Evolutionary conservation across 2,888 invertebrate species (phyloP), one percentile per base, ranked within the genome.

Genomic region (Nomada ferruginata): DNA sequence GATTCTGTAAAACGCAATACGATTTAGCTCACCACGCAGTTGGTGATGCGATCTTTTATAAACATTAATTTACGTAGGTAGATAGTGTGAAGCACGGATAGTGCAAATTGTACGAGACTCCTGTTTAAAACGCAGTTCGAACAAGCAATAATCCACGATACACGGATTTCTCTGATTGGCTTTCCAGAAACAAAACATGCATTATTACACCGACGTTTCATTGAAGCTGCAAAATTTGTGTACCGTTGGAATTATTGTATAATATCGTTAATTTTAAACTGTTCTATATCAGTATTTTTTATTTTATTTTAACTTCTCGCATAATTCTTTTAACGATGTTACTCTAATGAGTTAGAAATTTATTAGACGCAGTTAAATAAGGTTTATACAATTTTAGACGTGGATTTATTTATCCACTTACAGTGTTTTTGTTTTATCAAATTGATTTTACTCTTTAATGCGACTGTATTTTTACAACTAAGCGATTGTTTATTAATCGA

Each of bases 41-140:
- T 85, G 73, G 76, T 84, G 74, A 73, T 82, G 82, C 84, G 84
- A 87, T 84, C 85, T 90, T 91, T 91, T 88, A 86, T 90, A 90
- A 57, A 90, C 81, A 76, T 88, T 90, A 82, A 86, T 89, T 90
- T 87, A 77, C 80, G 29, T 90, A 87, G 83, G 83, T 89, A 89
- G 86, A 61, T 80, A 36, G 44, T 42, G 63, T 9, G 63, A 69
- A 74, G 60, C 70, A 53, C 75, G 66, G 65, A 52, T 36, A 55
- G 64, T 44, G 29, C 50, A 61, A 66, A 15, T 29, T 26, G 42
- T 36, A 52, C 57, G 64, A 79, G 52, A 44, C 63, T 52, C 42
- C 23, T 69, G 50, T 57, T 72, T n/a, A 11, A 57, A 72, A 44
- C 36, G 52, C n/a, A 63, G 29, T n/a, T 73, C 55, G 50, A 55